Base-by-base conservation (phyloP, 1,140 invertebrate species). In the Spodoptera frugiperda region DNA sequence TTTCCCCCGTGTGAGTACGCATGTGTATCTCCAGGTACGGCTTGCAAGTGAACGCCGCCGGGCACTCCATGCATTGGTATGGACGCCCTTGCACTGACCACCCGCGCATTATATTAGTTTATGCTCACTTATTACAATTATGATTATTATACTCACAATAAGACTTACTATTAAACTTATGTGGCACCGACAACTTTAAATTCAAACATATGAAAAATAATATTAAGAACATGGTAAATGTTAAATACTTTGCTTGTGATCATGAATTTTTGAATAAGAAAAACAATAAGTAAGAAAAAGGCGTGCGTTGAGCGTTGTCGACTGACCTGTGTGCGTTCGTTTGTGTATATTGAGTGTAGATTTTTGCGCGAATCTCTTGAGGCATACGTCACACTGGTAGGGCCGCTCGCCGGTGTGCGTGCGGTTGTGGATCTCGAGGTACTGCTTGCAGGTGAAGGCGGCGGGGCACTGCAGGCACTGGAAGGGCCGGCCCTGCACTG, bases 1-100 rank as follows among this genome's bases (percentile, higher is more conserved):
- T 90, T 90, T 97, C 96, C 67, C 97, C 96, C 15, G 96, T 97
- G 91, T 97, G 97, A 70, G 96, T 97, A 87, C 97, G 94, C 95
- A 96, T 96, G 92, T 97, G 97, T 78, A 97, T 96, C 90, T 96
- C 95, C 75, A 96, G 89, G 85, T 96, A 96, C 78, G 95, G 95
- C 87, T 96, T 96, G 78, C 96, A 95, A 53, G 95, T 96, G 88
- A 96, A 96, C 86, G 95, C 94, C 70, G 95, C 95, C 63, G 95
- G 94, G 80, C 95, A 95, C 84, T 95, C 91, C 83, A 95, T 95
- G 89, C 96, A 97, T 89, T 95, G 95, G 87, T 96, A 96, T 59
- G 96, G 96, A 79, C 91, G 88, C 78, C 90, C 90, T 91, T 92
- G 91, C 86, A 91, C 91, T 93, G 75, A 80, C 80, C 84, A 88